Conservation (phyloP, 2,113 vertebrate species). For the Semicossyphus pulcher region DNA sequence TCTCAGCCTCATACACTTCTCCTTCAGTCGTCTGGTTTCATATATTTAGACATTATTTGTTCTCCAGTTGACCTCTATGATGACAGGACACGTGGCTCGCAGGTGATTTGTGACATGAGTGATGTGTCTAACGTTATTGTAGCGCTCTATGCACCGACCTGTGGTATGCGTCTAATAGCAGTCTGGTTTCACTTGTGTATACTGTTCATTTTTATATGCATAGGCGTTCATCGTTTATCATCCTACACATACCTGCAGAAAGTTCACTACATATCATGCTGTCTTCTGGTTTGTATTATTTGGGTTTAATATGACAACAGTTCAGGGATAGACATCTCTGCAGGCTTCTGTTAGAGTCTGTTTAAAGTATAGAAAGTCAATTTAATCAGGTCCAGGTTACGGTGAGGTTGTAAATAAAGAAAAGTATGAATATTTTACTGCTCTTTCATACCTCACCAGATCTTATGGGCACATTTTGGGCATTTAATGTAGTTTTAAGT, state of each 20-base stretch:
- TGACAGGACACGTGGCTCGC: conserved; percentile 42
- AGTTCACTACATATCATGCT: conserved; percentile 22
- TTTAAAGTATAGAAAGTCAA: conserved; percentile 12
- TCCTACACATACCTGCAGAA: conserved; percentile 37
- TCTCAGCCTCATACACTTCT: neutral
- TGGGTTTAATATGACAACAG: conserved; percentile 30
- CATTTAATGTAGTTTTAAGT: neutral
- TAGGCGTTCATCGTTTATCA: conserved; percentile 42
- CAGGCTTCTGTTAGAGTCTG: conserved; percentile 30
- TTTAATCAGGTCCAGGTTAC: conserved; percentile 2
- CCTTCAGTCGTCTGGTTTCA: neutral
- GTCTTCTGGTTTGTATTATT: conserved; percentile 49
- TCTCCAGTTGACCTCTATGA: conserved; percentile 38
- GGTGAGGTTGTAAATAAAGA: conserved; percentile 16
- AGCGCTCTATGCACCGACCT: conserved; percentile 5
- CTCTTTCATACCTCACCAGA: neutral
- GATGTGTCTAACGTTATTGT: conserved; percentile 21
- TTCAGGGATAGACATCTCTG: conserved; percentile 1
- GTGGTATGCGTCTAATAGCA: conserved; percentile 25
- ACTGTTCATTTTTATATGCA: conserved; percentile 51
- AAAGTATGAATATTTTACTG: neutral
- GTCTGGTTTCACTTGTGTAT: conserved; percentile 65
- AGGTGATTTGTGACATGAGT: conserved; percentile 47
- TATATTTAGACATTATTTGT: conserved; percentile 15
- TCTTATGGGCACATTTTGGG: neutral